These are phyloP conservation scores for Melanogrammus aeglefinus DNA, from an alignment of 2,797 vertebrate species.

Conservation along the genomic window DNA sequence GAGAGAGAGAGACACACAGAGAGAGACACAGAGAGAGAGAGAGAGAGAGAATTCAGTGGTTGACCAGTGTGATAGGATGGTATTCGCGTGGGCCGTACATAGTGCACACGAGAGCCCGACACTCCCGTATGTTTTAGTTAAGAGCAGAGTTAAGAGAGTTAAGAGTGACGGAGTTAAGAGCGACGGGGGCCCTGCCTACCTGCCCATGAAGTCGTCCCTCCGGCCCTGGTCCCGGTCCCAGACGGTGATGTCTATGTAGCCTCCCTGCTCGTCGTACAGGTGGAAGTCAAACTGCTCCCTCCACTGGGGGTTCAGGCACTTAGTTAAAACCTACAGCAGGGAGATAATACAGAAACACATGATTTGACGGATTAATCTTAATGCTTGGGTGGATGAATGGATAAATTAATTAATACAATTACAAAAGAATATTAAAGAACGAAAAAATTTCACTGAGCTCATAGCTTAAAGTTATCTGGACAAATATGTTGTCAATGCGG, in stretches of 20 bases:
- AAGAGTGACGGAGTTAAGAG: not conserved
- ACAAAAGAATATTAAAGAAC: no score
- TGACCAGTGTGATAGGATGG: no score
- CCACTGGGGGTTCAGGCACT: conserved; percentile 96
- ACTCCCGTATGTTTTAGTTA: not conserved
- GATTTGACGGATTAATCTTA: not conserved
- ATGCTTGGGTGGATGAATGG: not conserved
- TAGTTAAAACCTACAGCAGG: conserved; percentile 82
- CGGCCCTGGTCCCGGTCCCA: conserved; percentile 97
- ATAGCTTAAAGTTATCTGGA: no score
- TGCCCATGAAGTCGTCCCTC: conserved; percentile 97
- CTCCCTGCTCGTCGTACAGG: conserved; percentile 90
- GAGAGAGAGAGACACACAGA: no score
- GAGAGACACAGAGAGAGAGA: no score
- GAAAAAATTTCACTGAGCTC: no score
- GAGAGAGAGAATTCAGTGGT: no score
- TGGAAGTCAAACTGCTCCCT: conserved; percentile 98
- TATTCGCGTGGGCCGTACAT: no score
- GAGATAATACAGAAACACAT: not conserved
- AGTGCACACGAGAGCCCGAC: not conserved
- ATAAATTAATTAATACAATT: no score
- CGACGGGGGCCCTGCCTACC: conserved; percentile 66
- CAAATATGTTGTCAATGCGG: no score
- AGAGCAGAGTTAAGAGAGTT: not conserved
- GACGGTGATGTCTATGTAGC: conserved; percentile 88